Base-by-base conservation (phyloP, 1,140 invertebrate species). In the Macrotrachela quadricornifera region DNA sequence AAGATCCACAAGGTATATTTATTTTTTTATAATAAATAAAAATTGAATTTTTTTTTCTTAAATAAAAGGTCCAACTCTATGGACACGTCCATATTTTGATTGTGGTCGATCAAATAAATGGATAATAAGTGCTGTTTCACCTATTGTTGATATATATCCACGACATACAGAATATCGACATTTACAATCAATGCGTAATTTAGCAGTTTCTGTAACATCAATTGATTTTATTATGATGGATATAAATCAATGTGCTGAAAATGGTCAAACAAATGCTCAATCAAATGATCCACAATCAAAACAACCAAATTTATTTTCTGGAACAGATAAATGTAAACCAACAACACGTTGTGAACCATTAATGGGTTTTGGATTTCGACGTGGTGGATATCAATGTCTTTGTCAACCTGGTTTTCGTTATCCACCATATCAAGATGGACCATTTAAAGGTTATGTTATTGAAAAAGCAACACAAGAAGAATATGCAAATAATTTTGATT, bases 301-400 rank as follows among this genome's bases (percentile, higher is more conserved):
- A 53, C 21, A 30, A 14, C 82, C 83, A 0, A 95, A 95, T 72
- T 76, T 75, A 65, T 95, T 91, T 76, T 80, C 79, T 42, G 79
- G 82, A 59, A 94, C 86, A 9, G 81, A 85, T 4, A 72, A 85
- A 58, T 96, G 91, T 76, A 88, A 87, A 75, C 79, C 82, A 61
- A 90, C 86, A 12, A 95, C 90, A 15, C 84, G 91, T 81, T 96
- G 91, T 73, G 90, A 96, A 72, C 90, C 90, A 0, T 67, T 95
- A 18, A 57, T 54, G 64, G 90, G 90, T 6, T 95, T 82, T 80
- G 91, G 90, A 38, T 91, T 90, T 63, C 73, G 85, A 57, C 75
- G 90, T 63, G 90, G 90, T 52, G 90, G 86, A 18, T 96, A 96
- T 70, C 85, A 92, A 65, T 95, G 70, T 58, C 60, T 64, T 57